Evolutionary conservation across 2,888 invertebrate species (phyloP), one percentile per base, ranked within the genome.

Genomic region (Eudemis profundana): DNA sequence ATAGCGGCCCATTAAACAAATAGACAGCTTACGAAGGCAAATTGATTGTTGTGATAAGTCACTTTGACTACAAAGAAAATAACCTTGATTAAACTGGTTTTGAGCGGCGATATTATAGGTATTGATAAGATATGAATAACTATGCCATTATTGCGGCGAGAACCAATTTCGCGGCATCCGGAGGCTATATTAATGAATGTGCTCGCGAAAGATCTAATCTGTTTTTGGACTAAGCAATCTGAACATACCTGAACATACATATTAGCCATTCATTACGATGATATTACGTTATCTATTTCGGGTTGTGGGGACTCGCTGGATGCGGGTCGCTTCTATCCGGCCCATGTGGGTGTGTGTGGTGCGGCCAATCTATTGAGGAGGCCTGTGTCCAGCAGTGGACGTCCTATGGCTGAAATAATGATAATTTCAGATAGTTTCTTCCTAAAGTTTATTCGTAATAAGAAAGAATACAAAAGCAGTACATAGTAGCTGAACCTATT

Each of bases 41-140:
- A 90, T 87, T 87, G 89, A 90, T 90, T 86, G 81, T 84, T 87
- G 75, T 85, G 89, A 90, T 90, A 89, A 86, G 83, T 89, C 83
- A 84, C 78, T 83, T 76, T 72, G 79, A 81, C 79, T 82, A 71
- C 71, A 71, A 69, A 69, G 67, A 65, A 70, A 72, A 69, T 70
- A 72, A 44, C 46, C 59, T 46, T 53, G 59, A 65, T 65, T 60
- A 60, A 65, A 65, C 40, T 47, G 59, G 60, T 65, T 65, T 60
- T 38, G 50, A 51, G 46, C 46, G 36, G 44, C 50, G 53, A 60
- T 60, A 65, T 60, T 46, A 53, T 65, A 53, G 38, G 14, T 46
- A 33, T 44, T 60, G 65, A 60, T 65, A 60, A 65, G 60, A 65
- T 60, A 65, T 44, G 50, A 33, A 4, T 47, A 53, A 60, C 21